Percentiles rank a stretch among this genome's conserved stretches.
Evolutionary conservation across 2,797 vertebrate genomes (phyloP).

Genomic region (Lerista edwardsae): DNA sequence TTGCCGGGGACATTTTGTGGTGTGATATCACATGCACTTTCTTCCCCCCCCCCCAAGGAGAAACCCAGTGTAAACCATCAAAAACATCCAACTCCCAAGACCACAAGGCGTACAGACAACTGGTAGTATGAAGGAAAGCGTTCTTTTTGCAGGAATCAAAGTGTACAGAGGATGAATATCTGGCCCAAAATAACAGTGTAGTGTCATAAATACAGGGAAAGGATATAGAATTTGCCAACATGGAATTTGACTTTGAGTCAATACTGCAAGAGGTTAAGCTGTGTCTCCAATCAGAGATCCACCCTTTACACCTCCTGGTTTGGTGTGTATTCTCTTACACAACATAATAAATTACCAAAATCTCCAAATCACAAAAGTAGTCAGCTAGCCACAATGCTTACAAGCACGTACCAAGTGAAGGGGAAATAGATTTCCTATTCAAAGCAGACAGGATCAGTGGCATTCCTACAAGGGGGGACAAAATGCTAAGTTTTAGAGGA

Average conservation of each 20-base stretch:
- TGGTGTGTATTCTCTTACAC: not conserved
- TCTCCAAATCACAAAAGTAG: not conserved
- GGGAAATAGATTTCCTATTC: constrained; percentile 28
- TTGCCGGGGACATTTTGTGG: not conserved
- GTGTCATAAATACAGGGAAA: not conserved
- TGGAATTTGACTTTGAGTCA: not conserved
- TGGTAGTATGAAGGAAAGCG: constrained; percentile 16
- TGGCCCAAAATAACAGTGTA: not conserved
- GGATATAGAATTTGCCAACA: not conserved
- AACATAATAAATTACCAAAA: not conserved
- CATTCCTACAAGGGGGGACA: no score
- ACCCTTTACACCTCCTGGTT: not conserved
- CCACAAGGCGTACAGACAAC: not conserved
- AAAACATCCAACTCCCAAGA: not conserved
- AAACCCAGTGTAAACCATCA: not conserved
- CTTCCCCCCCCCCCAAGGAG: not conserved
- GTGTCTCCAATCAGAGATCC: not conserved
- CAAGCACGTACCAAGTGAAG: not conserved
- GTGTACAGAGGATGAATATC: not conserved
- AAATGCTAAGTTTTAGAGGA: no score
- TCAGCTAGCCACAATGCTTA: constrained; percentile 14
- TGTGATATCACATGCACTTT: not conserved
- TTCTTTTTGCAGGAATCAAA: not conserved
- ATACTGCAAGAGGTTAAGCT: not conserved
- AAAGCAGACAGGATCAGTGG: not conserved